Evolutionary conservation across 2,113 vertebrate genomes (phyloP).

Genomic region (Eulemur macaco): DNA sequence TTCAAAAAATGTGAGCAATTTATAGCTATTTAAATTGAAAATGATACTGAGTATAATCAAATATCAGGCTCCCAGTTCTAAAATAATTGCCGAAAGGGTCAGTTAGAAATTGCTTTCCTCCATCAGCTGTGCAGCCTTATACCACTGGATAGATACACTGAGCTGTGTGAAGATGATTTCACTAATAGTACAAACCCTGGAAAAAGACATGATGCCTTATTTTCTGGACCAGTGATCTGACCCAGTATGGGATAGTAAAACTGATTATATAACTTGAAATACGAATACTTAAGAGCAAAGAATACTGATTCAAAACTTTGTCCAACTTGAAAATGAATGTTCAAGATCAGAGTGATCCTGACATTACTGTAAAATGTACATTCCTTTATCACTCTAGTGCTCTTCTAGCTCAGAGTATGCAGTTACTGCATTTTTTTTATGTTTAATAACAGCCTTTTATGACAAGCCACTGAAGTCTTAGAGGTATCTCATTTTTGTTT

Average conservation of each 20-base stretch:
- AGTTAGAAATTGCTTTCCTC: slow-evolving; percentile 59
- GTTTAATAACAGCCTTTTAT: slow-evolving; percentile 76
- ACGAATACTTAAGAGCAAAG: slow-evolving; percentile 58
- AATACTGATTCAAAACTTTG: slow-evolving; percentile 49
- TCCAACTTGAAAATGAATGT: slow-evolving; percentile 59
- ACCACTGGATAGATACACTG: slow-evolving; percentile 5
- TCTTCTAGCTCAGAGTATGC: slow-evolving; percentile 70
- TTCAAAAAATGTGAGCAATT: slow-evolving; percentile 46
- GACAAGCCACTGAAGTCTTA: slow-evolving; percentile 72
- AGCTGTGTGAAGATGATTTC: slow-evolving; percentile 53
- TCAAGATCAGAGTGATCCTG: slow-evolving; percentile 59
- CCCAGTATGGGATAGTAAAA: slow-evolving; percentile 55
- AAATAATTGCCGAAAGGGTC: slow-evolving; percentile 62
- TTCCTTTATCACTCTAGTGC: slow-evolving; percentile 65
- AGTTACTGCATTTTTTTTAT: slow-evolving; percentile 73
- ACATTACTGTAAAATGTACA: slow-evolving; percentile 30
- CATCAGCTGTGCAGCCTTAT: slow-evolving; percentile 21
- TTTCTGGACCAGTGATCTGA: slow-evolving; percentile 71
- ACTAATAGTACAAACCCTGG: slow-evolving; percentile 45
- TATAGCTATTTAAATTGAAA: slow-evolving; percentile 64
- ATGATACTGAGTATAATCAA: slow-evolving; percentile 52
- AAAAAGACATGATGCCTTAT: slow-evolving; percentile 67
- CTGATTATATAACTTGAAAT: slow-evolving; percentile 58
- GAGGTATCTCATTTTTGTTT: slow-evolving; percentile 81
- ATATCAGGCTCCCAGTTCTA: slow-evolving; percentile 38